These are phyloP conservation scores for Micrasema longulum DNA, from an alignment of 1,140 invertebrate species.

Conservation along the genomic window DNA sequence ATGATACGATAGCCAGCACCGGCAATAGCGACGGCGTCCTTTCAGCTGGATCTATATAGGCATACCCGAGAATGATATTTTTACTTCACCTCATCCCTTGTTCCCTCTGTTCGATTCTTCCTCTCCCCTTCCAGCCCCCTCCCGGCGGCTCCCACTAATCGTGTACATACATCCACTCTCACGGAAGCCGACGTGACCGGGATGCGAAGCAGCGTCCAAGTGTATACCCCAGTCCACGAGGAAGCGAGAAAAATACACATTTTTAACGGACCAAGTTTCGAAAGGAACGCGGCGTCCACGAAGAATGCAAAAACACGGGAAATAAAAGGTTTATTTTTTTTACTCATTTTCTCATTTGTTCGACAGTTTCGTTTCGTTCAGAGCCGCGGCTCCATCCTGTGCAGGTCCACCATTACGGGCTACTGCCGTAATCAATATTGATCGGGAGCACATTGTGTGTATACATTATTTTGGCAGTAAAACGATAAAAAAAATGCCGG, in stretches of 20 bases:
- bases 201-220: slow-evolving; percentile 45
- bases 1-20: too few relatives aligned
- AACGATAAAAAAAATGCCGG: slow-evolving; percentile 35
- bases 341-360: background rate
- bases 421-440: slow-evolving; percentile 53
- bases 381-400: slow-evolving; percentile 24
- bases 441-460: slow-evolving; percentile 51
- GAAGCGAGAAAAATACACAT: background rate
- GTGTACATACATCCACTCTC: slow-evolving; percentile 54
- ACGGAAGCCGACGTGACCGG: slow-evolving; percentile 50
- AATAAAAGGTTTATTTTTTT: too few relatives aligned
- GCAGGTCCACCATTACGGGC: slow-evolving; percentile 35
- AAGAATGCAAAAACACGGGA: background rate
- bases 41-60: too few relatives aligned
- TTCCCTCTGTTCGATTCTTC: background rate
- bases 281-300: slow-evolving; percentile 5
- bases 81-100: background rate
- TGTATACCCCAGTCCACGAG: slow-evolving; percentile 29
- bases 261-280: background rate
- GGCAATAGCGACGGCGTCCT: too few relatives aligned
- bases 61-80: too few relatives aligned
- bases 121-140: background rate
- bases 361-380: slow-evolving; percentile 16
- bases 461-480: slow-evolving; percentile 35
- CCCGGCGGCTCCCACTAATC: slow-evolving; percentile 49